Conservation (phyloP, 1,140 invertebrate genomes). For the Semibalanus balanoides region DNA sequence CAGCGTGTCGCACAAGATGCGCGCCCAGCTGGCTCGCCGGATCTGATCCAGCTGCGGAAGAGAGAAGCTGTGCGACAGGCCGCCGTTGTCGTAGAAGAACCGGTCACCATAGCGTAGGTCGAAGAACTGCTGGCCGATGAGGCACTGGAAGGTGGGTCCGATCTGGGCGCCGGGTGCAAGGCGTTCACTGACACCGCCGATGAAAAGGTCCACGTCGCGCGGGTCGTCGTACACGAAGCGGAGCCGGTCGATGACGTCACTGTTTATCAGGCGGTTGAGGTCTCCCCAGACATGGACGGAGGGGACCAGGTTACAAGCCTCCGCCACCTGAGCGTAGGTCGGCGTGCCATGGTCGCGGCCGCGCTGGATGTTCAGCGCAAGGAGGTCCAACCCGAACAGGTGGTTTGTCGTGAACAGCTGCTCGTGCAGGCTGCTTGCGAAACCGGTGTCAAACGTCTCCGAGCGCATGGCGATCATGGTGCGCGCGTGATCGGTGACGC, state of each 20-base stretch:
- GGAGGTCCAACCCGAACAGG: conserved; percentile 13
- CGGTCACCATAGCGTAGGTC: no score
- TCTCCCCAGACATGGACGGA: not conserved
- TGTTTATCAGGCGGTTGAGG: conserved; percentile 14
- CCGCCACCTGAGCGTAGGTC: conserved; percentile 22
- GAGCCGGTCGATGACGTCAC: not conserved
- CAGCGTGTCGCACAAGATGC: no score
- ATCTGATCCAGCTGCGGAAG: no score
- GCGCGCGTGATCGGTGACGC: not conserved
- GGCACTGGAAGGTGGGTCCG: no score
- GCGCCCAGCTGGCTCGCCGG: no score
- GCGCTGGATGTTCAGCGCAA: conserved; percentile 44
- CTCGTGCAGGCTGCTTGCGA: not conserved
- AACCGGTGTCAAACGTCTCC: not conserved
- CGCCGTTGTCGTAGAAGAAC: no score
- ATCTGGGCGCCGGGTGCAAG: no score
- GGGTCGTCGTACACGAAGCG: no score
- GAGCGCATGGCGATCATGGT: not conserved
- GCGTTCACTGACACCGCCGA: no score
- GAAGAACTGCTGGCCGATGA: no score
- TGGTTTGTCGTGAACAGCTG: not conserved
- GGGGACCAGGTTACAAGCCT: conserved; percentile 16
- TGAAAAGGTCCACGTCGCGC: no score
- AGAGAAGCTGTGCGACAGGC: no score
- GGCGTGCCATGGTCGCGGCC: conserved; percentile 26